A percentile compares a stretch with the other conserved stretches of the same genome.
Evolutionary conservation across 1,140 invertebrate species (phyloP).

Genomic region (Globodera rostochiensis): DNA sequence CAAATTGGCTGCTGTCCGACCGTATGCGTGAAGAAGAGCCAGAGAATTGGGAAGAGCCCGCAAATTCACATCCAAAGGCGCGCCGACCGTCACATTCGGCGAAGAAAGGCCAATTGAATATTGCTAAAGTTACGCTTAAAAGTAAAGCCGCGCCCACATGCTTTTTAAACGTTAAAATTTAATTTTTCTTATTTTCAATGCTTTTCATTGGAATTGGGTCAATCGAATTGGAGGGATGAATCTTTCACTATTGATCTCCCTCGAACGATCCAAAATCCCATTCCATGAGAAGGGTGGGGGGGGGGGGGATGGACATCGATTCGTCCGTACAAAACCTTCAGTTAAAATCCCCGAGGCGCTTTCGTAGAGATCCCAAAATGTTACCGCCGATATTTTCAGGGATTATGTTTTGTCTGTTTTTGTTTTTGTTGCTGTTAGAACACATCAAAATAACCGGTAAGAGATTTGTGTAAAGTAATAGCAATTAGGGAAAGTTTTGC

Average conservation of each 20-base stretch:
- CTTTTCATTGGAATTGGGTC: not conserved
- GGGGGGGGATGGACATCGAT: not conserved
- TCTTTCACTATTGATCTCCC: not conserved
- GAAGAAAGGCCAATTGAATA: constrained; percentile 11
- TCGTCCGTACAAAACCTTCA: not conserved
- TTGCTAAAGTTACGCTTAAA: not conserved
- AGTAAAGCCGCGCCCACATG: not conserved
- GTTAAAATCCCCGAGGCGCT: not conserved
- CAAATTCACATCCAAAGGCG: constrained; percentile 5
- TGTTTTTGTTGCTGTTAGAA: not conserved
- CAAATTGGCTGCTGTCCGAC: not conserved
- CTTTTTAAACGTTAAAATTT: not conserved
- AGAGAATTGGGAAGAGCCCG: constrained; percentile 9
- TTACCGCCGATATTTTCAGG: not conserved
- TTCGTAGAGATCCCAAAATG: not conserved
- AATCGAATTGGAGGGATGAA: not conserved
- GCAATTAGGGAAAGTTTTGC: not conserved
- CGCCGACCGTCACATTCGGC: constrained; percentile 2
- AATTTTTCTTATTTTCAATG: not conserved
- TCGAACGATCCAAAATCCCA: constrained; percentile 5
- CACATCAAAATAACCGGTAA: not conserved
- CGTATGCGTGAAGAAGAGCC: constrained; percentile 23
- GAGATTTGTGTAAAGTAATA: no score
- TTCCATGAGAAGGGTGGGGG: not conserved
- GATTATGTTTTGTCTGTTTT: not conserved